Evolutionary conservation across 2,888 invertebrate species (phyloP), one percentile per base, ranked within the genome.

Genomic region (Dromius quadrimaculatus): DNA sequence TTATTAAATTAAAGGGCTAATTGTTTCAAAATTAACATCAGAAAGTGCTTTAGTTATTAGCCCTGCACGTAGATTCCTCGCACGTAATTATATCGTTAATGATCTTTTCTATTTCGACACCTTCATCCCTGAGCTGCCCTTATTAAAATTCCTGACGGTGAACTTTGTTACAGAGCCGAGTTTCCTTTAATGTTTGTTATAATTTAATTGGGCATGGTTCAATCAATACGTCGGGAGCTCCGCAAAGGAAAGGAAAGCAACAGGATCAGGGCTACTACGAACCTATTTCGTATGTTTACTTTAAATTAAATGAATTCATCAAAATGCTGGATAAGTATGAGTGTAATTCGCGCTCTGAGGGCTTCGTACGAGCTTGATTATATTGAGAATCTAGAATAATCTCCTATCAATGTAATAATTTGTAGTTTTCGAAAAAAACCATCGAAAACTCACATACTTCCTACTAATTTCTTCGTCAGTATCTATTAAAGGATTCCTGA

Each of bases 111-210:
- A 64, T 47, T 47, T 64, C 36, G 34, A 47, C 47, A 47, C 47
- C 47, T 36, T 41, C 41, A 41, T 59, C 36, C 36, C 34, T 32
- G 3, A 23, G 19, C 63, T 22, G 43, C 63, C 63, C 45, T 64
- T 64, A 64, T 64, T 64, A 64, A 64, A 64, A 64, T 64, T 64
- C 64, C 64, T 47, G 19, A 20, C 45, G 59, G 64, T 64, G 47
- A 64, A 64, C 64, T 64, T 64, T 64, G 43, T 32, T 47, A 23
- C 43, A 47, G 64, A 23, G 47, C 32, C 13, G 17, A 34, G 19
- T 64, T 64, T 64, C 47, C 64, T 64, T 64, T 64, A 64, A 64
- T 64, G 64, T 64, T 64, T 64, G 64, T 64, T 64, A 64, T 64
- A 64, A 64, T 64, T 47, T 64, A 64, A 64, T 64, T 64, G 64